phyloP scores from a whole-genome alignment of 2,113 vertebrate species.

The Promerops cafer region DNA sequence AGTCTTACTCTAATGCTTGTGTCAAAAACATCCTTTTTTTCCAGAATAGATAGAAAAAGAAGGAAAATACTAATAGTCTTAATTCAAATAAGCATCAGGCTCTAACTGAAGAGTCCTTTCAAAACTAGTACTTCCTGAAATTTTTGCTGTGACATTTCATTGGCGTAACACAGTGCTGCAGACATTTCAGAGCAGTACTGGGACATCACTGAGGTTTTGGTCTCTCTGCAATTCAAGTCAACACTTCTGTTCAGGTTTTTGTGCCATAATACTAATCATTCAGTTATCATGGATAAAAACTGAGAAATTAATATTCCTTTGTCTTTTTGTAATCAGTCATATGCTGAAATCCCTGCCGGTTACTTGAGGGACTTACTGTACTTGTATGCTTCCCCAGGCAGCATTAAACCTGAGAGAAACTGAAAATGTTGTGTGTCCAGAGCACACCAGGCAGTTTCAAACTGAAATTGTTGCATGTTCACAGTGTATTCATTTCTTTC shows the following conservation, averaged over 20 bases:
- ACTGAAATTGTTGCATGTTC: background rate
- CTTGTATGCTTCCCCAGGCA: background rate
- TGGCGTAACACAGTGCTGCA: background rate
- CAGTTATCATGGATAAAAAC: background rate
- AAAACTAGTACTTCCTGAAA: background rate
- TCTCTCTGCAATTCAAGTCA: background rate
- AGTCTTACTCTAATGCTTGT: background rate
- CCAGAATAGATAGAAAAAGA: background rate
- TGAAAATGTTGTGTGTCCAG: background rate
- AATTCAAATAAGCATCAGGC: background rate
- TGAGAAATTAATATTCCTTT: background rate
- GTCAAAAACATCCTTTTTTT: background rate
- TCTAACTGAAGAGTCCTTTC: background rate
- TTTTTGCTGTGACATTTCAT: background rate
- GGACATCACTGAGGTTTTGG: background rate
- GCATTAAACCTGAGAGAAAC: background rate
- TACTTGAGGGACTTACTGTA: background rate
- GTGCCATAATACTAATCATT: background rate
- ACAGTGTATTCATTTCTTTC: background rate
- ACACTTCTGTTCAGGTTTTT: background rate
- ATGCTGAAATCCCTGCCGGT: background rate
- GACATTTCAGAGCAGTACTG: background rate
- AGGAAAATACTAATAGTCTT: background rate
- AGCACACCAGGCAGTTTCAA: background rate
- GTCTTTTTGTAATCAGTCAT: background rate